phyloP scores from a whole-genome alignment of 2,113 vertebrate genomes.

The Carassius carassius region DNA sequence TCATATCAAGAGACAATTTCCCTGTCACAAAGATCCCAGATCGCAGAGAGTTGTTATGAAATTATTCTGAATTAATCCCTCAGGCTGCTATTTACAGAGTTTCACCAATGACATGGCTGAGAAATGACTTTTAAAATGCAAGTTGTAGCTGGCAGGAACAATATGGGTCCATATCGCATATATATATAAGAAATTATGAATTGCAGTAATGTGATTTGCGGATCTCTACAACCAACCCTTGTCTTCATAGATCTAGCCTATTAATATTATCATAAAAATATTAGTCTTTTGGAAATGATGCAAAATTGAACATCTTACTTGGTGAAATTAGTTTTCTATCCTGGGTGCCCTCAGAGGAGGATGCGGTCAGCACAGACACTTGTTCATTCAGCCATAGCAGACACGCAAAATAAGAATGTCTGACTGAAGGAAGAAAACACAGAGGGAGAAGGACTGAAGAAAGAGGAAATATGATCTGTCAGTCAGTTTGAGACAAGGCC shows the following conservation, averaged over 20 bases:
- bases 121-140: slow-evolving; percentile 24
- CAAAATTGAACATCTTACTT: neutral
- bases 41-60: neutral
- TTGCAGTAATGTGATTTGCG: neutral
- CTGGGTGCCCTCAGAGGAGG: neutral
- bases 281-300: neutral
- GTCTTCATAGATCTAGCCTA: neutral
- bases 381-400: slow-evolving; percentile 4
- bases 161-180: neutral
- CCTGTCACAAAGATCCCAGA: slow-evolving; percentile 5
- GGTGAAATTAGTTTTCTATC: slow-evolving; percentile 14
- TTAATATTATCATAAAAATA: slow-evolving; percentile 2
- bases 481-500: slow-evolving; percentile 52
- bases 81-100: slow-evolving; percentile 29
- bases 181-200: slow-evolving; percentile 22
- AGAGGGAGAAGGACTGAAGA: slow-evolving; percentile 28
- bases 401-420: neutral
- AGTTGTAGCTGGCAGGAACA: slow-evolving; percentile 23
- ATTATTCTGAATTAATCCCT: slow-evolving; percentile 28
- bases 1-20: slow-evolving; percentile 16
- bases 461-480: slow-evolving; percentile 38
- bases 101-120: slow-evolving; percentile 14
- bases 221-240: neutral
- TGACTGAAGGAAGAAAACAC: neutral
- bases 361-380: neutral